phyloP scores from a whole-genome alignment of 2,888 invertebrate species.

The Dugesia japonica region DNA sequence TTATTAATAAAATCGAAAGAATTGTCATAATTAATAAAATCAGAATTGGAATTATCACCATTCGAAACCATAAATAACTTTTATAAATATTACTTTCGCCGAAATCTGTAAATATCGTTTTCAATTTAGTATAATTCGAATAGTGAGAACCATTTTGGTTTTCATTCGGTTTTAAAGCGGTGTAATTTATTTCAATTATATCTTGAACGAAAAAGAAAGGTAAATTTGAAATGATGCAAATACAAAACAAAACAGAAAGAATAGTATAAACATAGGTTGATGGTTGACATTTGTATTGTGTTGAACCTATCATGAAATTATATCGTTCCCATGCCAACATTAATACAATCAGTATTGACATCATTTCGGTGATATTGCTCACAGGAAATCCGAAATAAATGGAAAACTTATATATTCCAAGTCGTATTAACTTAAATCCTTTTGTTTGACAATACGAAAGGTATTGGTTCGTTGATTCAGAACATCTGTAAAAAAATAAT shows the following conservation, averaged over 20 bases:
- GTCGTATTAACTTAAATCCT: not conserved
- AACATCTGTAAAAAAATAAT: not conserved
- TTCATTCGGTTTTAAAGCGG: not conserved
- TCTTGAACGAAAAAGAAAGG: slow-evolving; percentile 3
- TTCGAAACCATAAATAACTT: not conserved
- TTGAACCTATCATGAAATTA: not conserved
- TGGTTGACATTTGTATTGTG: not conserved
- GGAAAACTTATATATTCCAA: not conserved
- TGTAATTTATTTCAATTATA: not conserved
- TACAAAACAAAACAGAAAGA: not conserved
- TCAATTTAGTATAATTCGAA: not conserved
- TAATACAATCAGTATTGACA: not conserved
- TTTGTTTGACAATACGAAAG: not conserved
- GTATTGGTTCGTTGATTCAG: not conserved
- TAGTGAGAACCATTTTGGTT: not conserved
- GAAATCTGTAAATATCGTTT: not conserved
- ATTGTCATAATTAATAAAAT: not conserved
- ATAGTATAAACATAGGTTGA: not conserved
- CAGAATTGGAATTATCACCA: not conserved
- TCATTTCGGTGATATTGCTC: not conserved
- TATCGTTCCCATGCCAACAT: not conserved
- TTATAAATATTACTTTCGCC: not conserved
- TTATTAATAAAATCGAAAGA: not conserved
- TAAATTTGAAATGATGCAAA: not conserved
- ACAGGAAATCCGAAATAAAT: not conserved